Base-by-base conservation (phyloP, 2,797 vertebrate species). In the Falco berigora region DNA sequence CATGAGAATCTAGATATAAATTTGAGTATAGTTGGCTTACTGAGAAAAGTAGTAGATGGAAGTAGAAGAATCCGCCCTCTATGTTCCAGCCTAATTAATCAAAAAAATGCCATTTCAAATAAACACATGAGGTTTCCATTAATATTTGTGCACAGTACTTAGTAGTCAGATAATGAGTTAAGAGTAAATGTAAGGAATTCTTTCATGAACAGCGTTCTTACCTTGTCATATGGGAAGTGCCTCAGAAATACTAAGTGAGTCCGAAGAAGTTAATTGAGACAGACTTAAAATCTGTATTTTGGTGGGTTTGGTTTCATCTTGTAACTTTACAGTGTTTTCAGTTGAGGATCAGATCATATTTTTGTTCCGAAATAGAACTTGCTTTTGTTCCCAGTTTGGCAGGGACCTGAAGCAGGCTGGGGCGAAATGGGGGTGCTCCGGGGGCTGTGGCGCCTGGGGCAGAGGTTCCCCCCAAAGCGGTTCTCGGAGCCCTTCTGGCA, bases 381-480 rank as follows among this genome's bases (percentile, higher is more conserved):
- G 18, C 13, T 66, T 53, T 56, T 13, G 25, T 56, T 40, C 36
- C 28, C 22, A 20, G 34, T 59, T 55, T 76, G 22, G 25, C 12
- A 15, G 28, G 25, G 24, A 4, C 15, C 58, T n/a, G 50, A 6
- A 17, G 38, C 6, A 30, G 28, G 12, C 6, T 14, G 12, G 53
- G 40, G 52, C 8, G 17, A 10, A 9, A 23, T 5, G 46, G 9
- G 18, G 42, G 6, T 18, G 42, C 42, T 8, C 42, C 18, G 17
- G 42, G 52, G 38, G n/a, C 4, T 19, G 59, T 8, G 62, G 25
- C 9, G 56, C 42, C 38, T 17, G 3, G 9, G 30, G 74, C 40
- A 62, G 53, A 55, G 50, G 22, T 19, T 47, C 24, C 23, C 34
- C 24, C 1, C 0, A 7, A 6, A 30, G 32, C 11, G 0, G 47